These are phyloP conservation scores for Leuciscus idus DNA, from an alignment of 2,113 vertebrate genomes.

Conservation along the genomic window DNA sequence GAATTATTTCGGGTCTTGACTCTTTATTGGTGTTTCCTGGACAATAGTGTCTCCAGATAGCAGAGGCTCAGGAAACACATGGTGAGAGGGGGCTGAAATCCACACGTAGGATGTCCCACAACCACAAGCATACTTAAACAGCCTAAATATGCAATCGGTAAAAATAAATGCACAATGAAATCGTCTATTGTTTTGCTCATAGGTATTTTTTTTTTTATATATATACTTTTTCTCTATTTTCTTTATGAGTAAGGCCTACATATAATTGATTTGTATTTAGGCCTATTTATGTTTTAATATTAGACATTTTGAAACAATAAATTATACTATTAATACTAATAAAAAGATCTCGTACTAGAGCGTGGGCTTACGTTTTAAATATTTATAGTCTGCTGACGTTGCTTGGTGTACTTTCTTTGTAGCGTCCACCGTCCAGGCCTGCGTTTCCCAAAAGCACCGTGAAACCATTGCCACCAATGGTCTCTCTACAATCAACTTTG, in stretches of 20 bases:
- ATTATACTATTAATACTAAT: background rate
- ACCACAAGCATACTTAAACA: background rate
- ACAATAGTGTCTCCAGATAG: background rate
- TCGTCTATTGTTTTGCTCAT: background rate
- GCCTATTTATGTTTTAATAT: background rate
- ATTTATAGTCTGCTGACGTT: background rate
- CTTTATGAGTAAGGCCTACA: background rate
- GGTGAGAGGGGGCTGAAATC: background rate
- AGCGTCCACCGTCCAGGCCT: background rate
- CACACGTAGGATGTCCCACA: constrained; percentile 15
- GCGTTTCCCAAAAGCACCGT: too few species aligned
- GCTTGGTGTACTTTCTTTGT: background rate
- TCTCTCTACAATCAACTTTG: too few species aligned
- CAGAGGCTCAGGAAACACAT: constrained; percentile 26
- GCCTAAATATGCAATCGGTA: background rate
- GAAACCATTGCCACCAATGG: too few species aligned
- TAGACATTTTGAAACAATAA: background rate
- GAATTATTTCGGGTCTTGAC: background rate
- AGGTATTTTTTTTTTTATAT: background rate
- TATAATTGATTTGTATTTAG: background rate
- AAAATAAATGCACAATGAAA: background rate
- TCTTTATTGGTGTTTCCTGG: constrained; percentile 39
- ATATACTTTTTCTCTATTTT: background rate
- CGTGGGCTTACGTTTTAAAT: background rate
- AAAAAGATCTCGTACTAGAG: background rate